Percentiles rank a stretch among this genome's conserved stretches.
phyloP scores from a whole-genome alignment of 2,113 vertebrate genomes.

The Ovis aries region DNA sequence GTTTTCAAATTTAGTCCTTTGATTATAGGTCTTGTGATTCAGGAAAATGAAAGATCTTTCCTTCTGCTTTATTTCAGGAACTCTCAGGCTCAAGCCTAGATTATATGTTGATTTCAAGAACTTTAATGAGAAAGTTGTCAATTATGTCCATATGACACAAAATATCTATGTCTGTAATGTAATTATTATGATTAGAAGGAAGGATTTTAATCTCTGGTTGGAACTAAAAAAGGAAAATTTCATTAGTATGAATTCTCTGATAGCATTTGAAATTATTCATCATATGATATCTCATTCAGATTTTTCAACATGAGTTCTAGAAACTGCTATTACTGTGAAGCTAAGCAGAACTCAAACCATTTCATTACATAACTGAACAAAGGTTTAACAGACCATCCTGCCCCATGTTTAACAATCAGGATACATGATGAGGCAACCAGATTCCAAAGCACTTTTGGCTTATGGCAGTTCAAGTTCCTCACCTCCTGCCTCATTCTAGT shows the following conservation, averaged over 20 bases:
- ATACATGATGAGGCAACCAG: slow-evolving; percentile 18
- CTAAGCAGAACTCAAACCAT: slow-evolving; percentile 4
- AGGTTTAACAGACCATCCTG: not conserved
- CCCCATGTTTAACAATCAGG: not conserved
- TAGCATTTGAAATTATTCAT: slow-evolving; percentile 19
- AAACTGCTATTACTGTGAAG: not conserved
- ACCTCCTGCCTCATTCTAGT: not conserved
- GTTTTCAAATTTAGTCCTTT: slow-evolving; percentile 71
- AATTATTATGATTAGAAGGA: slow-evolving; percentile 74
- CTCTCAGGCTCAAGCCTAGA: slow-evolving; percentile 75
- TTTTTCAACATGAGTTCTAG: slow-evolving; percentile 35
- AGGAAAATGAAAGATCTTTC: slow-evolving; percentile 36
- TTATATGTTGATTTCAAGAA: slow-evolving; percentile 74
- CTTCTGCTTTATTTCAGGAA: slow-evolving; percentile 77
- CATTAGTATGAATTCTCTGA: not conserved
- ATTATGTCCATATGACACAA: slow-evolving; percentile 74
- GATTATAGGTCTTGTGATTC: slow-evolving; percentile 71
- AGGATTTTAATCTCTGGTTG: slow-evolving; percentile 54
- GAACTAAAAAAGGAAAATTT: slow-evolving; percentile 48
- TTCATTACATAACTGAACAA: not conserved
- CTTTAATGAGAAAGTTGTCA: slow-evolving; percentile 48
- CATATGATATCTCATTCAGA: not conserved
- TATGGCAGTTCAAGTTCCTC: not conserved
- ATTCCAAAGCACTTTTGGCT: not conserved
- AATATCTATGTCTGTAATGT: slow-evolving; percentile 73